A percentile compares a stretch with the other conserved stretches of the same genome.
phyloP scores from a whole-genome alignment of 2,888 invertebrate genomes.

The Omphaloscelis lunosa region DNA sequence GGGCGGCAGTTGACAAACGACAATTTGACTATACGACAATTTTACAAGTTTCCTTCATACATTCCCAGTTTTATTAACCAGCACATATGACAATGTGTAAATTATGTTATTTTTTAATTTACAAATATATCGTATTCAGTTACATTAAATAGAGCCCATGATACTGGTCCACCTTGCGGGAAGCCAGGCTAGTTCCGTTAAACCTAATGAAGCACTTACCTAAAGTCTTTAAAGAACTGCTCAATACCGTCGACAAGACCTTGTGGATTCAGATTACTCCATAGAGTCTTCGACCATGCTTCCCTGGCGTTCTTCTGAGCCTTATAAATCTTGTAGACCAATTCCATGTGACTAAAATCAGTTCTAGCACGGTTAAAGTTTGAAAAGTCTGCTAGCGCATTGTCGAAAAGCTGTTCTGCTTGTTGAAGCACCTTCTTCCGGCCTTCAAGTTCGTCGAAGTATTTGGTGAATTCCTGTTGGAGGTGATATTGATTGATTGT shows the following conservation, averaged over 20 bases:
- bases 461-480: constrained; percentile 91
- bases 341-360: constrained; percentile 93
- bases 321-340: constrained; percentile 94
- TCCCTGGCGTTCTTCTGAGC: constrained; percentile 94
- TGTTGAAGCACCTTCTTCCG: constrained; percentile 90
- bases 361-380: constrained; percentile 92
- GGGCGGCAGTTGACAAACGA: too few species aligned
- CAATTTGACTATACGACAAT: too few species aligned
- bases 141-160: background rate
- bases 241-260: constrained; percentile 96
- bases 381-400: constrained; percentile 95
- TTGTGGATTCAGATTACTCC: constrained; percentile 96
- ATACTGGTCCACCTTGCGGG: too few species aligned
- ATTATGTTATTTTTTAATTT: background rate
- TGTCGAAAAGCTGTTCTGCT: constrained; percentile 96
- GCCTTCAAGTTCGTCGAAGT: constrained; percentile 92
- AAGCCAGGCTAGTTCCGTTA: background rate
- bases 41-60: too few species aligned
- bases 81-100: too few species aligned
- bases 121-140: background rate
- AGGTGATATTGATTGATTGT: background rate
- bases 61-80: too few species aligned
- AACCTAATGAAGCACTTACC: constrained; percentile 70
- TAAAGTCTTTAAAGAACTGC: constrained; percentile 94
- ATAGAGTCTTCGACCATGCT: constrained; percentile 96